These are phyloP conservation scores for Ischnura elegans DNA, from an alignment of 2,888 invertebrate species.

Conservation along the genomic window DNA sequence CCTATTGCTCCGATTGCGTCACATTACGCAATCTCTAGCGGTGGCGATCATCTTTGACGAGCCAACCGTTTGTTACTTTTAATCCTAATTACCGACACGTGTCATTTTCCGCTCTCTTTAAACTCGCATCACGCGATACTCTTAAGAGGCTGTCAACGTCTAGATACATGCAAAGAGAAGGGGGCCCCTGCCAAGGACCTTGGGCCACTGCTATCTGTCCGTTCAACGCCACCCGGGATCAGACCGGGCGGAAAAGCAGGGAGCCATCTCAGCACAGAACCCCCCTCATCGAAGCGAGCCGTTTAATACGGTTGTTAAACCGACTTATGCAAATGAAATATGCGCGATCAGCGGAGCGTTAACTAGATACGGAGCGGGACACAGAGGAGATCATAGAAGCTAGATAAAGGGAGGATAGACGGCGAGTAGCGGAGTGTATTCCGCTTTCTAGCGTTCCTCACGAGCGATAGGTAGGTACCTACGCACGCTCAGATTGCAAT, in stretches of 20 bases:
- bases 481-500: neutral
- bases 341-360: conserved; percentile 36
- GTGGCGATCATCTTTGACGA: neutral
- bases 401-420: conserved; percentile 47
- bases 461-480: neutral
- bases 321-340: conserved; percentile 57
- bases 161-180: too few relatives aligned
- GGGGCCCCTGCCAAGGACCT: too few relatives aligned
- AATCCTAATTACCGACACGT: neutral
- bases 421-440: neutral
- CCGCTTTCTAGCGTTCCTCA: neutral
- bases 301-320: conserved; percentile 50
- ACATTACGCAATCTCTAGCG: neutral
- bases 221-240: neutral
- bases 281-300: conserved; percentile 28
- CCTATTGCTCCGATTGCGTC: neutral
- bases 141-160: neutral
- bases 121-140: neutral
- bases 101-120: neutral
- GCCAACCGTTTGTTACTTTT: neutral
- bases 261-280: neutral
- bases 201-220: neutral
- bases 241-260: too few relatives aligned
- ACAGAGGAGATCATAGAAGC: neutral
- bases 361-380: conserved; percentile 10